Evolutionary conservation across 2,797 vertebrate genomes (phyloP).

Genomic region (Octomys mimax): DNA sequence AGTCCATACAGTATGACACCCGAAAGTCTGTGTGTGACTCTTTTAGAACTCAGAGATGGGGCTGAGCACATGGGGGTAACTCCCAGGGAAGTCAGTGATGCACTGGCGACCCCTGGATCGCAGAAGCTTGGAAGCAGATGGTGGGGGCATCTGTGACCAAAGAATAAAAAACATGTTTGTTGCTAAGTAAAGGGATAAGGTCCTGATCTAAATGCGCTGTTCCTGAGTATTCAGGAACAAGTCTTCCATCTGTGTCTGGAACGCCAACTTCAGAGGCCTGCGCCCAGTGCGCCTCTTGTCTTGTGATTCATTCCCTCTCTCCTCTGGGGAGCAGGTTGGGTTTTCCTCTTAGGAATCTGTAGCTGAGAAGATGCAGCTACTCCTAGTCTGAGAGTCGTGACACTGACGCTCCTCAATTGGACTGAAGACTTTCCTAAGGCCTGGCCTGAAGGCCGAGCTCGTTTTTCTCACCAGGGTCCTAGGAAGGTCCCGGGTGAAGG

Average conservation of each 20-base stretch:
- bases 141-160: not conserved
- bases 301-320: not conserved
- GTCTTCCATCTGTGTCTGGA: slow-evolving; percentile 51
- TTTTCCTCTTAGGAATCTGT: not conserved
- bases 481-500: not conserved
- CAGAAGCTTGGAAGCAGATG: slow-evolving; percentile 63
- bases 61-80: not conserved
- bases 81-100: not conserved
- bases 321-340: not conserved
- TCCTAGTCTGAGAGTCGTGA: not conserved
- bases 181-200: slow-evolving; percentile 48
- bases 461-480: not conserved
- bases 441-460: not conserved
- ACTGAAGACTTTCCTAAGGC: not conserved
- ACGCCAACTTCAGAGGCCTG: not conserved
- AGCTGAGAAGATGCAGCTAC: not conserved
- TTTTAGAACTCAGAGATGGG: not conserved
- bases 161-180: slow-evolving; percentile 47
- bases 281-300: not conserved
- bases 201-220: slow-evolving; percentile 50
- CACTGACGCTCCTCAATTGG: not conserved
- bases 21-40: not conserved
- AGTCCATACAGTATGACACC: not conserved
- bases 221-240: slow-evolving; percentile 63
- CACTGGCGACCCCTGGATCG: not conserved